Conservation (phyloP, 1,140 invertebrate genomes). For the Lordiphosa mommai region DNA sequence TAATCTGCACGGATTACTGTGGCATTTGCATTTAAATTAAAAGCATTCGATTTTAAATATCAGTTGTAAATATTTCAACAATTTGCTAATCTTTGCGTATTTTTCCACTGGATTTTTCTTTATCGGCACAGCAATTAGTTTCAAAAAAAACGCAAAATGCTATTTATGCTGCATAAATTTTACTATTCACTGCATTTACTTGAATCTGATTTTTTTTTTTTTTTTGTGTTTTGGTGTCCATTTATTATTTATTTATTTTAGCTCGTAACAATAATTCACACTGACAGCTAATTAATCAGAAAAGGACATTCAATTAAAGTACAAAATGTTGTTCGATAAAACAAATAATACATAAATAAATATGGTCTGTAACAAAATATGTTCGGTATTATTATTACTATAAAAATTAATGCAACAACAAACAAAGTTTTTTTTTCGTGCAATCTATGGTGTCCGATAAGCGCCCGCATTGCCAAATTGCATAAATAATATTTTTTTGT, state of each 20-base stretch:
- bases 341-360: conserved; percentile 35
- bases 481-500: conserved; percentile 42
- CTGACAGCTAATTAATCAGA: conserved; percentile 76
- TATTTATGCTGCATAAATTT: conserved; percentile 59
- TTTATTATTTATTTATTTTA: conserved; percentile 73
- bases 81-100: conserved; percentile 2
- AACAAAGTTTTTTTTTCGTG: conserved; percentile 25
- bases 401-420: conserved; percentile 57
- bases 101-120: conserved; percentile 25
- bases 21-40: not conserved
- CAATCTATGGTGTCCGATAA: conserved; percentile 33
- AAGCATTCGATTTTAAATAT: conserved; percentile 3
- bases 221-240: conserved; percentile 34
- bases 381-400: conserved; percentile 41
- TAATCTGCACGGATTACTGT: not conserved
- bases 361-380: conserved; percentile 43
- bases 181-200: conserved; percentile 32
- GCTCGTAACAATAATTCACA: conserved; percentile 62
- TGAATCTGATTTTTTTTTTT: conserved; percentile 3
- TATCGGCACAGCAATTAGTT: conserved; percentile 62
- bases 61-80: conserved; percentile 6
- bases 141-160: conserved; percentile 33
- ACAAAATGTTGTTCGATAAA: conserved; percentile 53
- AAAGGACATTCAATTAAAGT: conserved; percentile 77
- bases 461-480: conserved; percentile 30